phyloP scores from a whole-genome alignment of 2,797 vertebrate genomes.

The Menidia menidia region DNA sequence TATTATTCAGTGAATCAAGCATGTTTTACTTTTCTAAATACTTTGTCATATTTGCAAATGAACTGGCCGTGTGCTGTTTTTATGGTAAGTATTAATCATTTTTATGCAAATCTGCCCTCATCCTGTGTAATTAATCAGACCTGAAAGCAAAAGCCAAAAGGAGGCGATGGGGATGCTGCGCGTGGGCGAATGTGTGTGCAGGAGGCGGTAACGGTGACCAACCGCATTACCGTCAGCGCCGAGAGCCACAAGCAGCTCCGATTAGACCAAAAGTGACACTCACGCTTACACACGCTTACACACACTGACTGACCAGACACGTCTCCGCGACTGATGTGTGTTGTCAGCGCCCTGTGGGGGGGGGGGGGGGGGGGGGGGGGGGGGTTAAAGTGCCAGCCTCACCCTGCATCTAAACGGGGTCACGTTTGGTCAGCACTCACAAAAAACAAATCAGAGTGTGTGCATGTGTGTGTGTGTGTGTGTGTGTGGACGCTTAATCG shows the following conservation, averaged over 20 bases:
- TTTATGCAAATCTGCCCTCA: slow-evolving; percentile 43
- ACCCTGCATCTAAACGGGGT: slow-evolving; percentile 49
- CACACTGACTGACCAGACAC: slow-evolving; percentile 21
- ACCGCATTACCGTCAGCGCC: slow-evolving; percentile 59
- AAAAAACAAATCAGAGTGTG: neutral
- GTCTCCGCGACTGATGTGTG: slow-evolving; percentile 40
- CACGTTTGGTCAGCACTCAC: slow-evolving; percentile 25
- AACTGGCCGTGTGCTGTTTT: slow-evolving; percentile 21
- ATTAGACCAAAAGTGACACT: slow-evolving; percentile 40
- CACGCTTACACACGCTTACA: slow-evolving; percentile 14
- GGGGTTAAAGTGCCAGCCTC: slow-evolving; percentile 51
- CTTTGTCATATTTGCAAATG: slow-evolving; percentile 38
- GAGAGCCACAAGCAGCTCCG: slow-evolving; percentile 18
- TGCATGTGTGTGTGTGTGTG: neutral
- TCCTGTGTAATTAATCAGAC: slow-evolving; percentile 51
- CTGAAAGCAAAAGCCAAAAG: slow-evolving; percentile 16
- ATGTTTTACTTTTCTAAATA: slow-evolving; percentile 33
- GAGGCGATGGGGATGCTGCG: slow-evolving; percentile 10
- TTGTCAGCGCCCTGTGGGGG: slow-evolving; percentile 41
- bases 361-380: slow-evolving; percentile 66
- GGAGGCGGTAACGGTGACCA: slow-evolving; percentile 30
- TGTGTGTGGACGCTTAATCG: slow-evolving; percentile 14
- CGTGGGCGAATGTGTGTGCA: slow-evolving; percentile 16
- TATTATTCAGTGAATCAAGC: slow-evolving; percentile 47
- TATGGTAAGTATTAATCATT: slow-evolving; percentile 48